Conservation (phyloP, 2,888 invertebrate genomes). For the Agrotis segetum region DNA sequence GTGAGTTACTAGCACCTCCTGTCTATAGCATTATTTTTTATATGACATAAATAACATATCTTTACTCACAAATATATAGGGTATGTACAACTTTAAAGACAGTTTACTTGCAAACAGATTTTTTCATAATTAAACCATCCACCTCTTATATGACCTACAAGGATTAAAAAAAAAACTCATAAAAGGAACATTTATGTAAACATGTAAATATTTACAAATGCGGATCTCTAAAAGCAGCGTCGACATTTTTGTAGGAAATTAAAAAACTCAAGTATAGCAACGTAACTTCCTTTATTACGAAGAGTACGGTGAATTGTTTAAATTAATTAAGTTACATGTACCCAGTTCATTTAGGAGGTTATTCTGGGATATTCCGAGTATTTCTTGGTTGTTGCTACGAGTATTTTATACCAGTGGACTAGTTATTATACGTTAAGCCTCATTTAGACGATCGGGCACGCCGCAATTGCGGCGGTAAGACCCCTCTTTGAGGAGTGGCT, state of each 20-base stretch:
- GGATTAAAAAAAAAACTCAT: constrained; percentile 1
- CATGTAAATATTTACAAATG: constrained; percentile 46
- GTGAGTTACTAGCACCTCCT: neutral
- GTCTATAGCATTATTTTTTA: neutral
- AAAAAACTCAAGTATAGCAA: constrained; percentile 69
- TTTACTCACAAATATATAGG: neutral
- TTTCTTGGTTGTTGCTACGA: constrained; percentile 2
- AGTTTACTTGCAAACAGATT: neutral
- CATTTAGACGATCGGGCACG: no score
- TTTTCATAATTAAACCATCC: neutral
- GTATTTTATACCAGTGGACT: neutral
- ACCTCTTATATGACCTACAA: neutral
- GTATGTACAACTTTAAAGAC: neutral
- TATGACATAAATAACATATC: no score
- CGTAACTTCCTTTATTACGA: constrained; percentile 73
- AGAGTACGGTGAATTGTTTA: constrained; percentile 78
- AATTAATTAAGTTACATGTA: constrained; percentile 79
- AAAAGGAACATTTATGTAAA: constrained; percentile 25
- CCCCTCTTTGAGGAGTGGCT: no score
- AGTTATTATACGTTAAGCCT: no score
- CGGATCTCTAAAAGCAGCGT: constrained; percentile 43
- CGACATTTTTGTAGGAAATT: constrained; percentile 63
- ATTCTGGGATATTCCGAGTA: constrained; percentile 18
- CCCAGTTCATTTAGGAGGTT: constrained; percentile 32
- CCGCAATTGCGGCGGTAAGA: no score